Evolutionary conservation across 1,140 invertebrate genomes (phyloP).

Genomic region (Zaprionus lachaisei): DNA sequence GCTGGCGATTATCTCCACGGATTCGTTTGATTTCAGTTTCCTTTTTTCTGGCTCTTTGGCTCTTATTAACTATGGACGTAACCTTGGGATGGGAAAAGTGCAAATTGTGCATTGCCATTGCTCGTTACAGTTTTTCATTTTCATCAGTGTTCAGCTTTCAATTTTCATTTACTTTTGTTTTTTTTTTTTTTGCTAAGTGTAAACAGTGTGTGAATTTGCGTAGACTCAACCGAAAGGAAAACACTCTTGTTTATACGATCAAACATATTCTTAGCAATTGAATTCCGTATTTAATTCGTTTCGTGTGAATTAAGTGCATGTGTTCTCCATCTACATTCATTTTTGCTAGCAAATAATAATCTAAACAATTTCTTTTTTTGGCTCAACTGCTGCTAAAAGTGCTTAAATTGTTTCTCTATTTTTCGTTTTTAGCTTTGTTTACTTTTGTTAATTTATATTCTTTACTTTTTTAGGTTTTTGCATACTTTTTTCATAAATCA

Average conservation of each 20-base stretch:
- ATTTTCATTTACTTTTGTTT: not conserved
- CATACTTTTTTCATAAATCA: constrained; percentile 83
- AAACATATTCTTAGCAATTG: constrained; percentile 20
- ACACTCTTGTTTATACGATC: constrained; percentile 22
- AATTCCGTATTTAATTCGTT: constrained; percentile 15
- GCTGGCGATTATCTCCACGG: not conserved
- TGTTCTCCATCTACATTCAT: constrained; percentile 27
- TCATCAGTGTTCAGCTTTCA: not conserved
- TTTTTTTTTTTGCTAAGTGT: constrained; percentile 25
- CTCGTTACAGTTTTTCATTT: constrained; percentile 52
- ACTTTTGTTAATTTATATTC: constrained; percentile 46
- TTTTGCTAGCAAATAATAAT: constrained; percentile 63
- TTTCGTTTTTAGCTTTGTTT: constrained; percentile 48
- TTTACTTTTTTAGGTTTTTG: constrained; percentile 56
- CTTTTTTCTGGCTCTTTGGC: constrained; percentile 67
- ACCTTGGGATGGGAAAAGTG: constrained; percentile 80
- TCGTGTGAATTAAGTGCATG: constrained; percentile 47
- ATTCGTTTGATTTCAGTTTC: constrained; percentile 14
- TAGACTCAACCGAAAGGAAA: constrained; percentile 35
- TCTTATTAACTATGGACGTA: constrained; percentile 84
- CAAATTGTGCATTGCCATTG: constrained; percentile 76
- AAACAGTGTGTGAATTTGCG: constrained; percentile 21
- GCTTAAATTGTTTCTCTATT: constrained; percentile 47
- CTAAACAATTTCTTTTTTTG: constrained; percentile 62
- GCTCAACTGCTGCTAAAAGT: constrained; percentile 63